A percentile compares a stretch with the other conserved stretches of the same genome.
Conservation (phyloP, 2,113 vertebrate species). For the Epinephelus moara region DNA sequence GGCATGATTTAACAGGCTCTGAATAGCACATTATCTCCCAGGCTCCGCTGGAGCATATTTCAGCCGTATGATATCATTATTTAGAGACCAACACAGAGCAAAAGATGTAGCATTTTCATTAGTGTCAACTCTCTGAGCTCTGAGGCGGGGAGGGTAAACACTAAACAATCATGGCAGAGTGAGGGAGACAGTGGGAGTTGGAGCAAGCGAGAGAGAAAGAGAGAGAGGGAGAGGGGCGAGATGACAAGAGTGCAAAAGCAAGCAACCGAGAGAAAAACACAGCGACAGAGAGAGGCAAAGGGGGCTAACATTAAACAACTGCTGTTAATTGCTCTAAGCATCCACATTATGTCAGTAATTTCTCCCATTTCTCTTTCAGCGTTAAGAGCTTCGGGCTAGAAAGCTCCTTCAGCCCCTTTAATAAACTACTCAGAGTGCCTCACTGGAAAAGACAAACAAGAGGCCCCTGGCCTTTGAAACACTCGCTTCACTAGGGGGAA, state of each 20-base stretch:
- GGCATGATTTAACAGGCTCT: slow-evolving; percentile 84
- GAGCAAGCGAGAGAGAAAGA: neutral
- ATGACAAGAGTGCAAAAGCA: slow-evolving; percentile 47
- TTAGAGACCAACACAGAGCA: slow-evolving; percentile 83
- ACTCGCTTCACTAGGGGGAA: slow-evolving; percentile 49
- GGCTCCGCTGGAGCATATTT: slow-evolving; percentile 81
- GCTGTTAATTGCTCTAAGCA: slow-evolving; percentile 93
- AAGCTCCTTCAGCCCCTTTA: slow-evolving; percentile 87
- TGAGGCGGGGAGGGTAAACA: slow-evolving; percentile 85
- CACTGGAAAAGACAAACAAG: slow-evolving; percentile 80
- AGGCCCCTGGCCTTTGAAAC: slow-evolving; percentile 67
- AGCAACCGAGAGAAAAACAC: neutral
- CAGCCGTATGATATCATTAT: slow-evolving; percentile 81
- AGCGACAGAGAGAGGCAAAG: slow-evolving; percentile 51
- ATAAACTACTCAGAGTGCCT: slow-evolving; percentile 82
- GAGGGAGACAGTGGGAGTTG: slow-evolving; percentile 79
- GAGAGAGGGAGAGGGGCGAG: slow-evolving; percentile 10
- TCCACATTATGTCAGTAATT: slow-evolving; percentile 93
- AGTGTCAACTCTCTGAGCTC: slow-evolving; percentile 76
- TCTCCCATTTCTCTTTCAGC: slow-evolving; percentile 92
- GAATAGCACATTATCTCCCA: slow-evolving; percentile 83
- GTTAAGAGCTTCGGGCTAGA: slow-evolving; percentile 80
- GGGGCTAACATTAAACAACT: slow-evolving; percentile 87
- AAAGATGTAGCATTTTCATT: slow-evolving; percentile 72
- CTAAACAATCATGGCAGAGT: slow-evolving; percentile 87